Evolutionary conservation across 2,113 vertebrate species (phyloP), one percentile per base, ranked within the genome.

Genomic region (Tachycineta bicolor): DNA sequence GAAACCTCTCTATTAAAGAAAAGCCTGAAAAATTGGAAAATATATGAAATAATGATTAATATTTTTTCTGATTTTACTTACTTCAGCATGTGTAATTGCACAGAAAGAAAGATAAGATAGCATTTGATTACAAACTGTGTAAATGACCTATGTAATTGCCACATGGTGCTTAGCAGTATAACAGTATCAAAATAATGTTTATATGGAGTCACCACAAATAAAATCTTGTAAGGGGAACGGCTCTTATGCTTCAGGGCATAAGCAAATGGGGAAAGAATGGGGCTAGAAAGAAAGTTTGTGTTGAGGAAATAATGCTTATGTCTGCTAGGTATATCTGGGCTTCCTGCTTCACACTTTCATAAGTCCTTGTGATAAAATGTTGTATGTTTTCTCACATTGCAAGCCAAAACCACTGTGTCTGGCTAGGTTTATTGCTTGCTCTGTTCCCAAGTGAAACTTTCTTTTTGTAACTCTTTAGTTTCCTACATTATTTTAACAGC

Each of bases 341-440:
- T 96, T 97, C 93, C 86, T 95, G 91, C 76, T 95, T 97, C 95
- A 87, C 89, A 92, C 94, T 52, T 94, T 88, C 37, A 41, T 92
- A 95, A 63, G 50, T 52, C 89, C 56, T 89, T 90, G 71, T 71
- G 91, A 89, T 90, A 93, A 60, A 94, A 93, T 67, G 53, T 60
- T 90, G 34, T 44, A 33, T 37, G 37, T 77, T 91, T 58, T 94
- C 73, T 97, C 89, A 95, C 83, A 93, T 96, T n/a, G 0, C 59
- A 92, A 87, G 83, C 94, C 86, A 93, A 87, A 94, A 88, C 6
- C 68, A 47, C 9, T 47, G 33, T 62, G 71, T 64, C 94, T 92
- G 86, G 73, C 43, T 78, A 47, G 47, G 83, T 90, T 96, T 96
- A 94, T 93, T 95, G 69, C 83, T 86, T 94, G 26, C 52, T 78